Conservation (phyloP, 2,113 vertebrate species). For the Rostratula benghalensis region DNA sequence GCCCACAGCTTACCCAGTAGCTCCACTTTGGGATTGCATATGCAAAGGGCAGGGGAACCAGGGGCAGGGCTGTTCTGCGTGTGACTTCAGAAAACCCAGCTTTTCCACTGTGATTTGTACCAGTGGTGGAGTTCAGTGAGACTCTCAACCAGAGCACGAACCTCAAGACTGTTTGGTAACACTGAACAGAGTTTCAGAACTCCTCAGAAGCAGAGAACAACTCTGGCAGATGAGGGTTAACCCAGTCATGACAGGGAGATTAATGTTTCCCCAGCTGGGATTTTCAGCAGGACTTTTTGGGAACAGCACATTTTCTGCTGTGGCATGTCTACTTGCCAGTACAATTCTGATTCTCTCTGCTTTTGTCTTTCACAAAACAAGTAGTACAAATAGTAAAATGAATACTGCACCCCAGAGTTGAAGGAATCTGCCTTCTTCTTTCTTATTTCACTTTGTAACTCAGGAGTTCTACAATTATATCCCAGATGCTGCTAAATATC, state of each 20-base stretch:
- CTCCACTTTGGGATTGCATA: neutral
- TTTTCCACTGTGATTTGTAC: neutral
- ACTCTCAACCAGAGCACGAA: rapidly evolving
- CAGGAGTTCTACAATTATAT: neutral
- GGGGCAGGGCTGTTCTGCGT: neutral
- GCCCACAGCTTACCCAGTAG: neutral
- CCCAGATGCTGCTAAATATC: neutral
- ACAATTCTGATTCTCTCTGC: neutral
- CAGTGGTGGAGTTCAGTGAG: neutral
- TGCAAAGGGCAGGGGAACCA: neutral
- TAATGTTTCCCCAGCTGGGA: neutral
- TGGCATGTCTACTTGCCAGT: neutral
- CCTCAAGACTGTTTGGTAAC: neutral
- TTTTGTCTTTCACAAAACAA: neutral
- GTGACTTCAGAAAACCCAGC: neutral
- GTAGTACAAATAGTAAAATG: neutral
- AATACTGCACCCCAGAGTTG: rapidly evolving
- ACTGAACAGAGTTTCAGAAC: neutral
- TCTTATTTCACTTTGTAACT: neutral
- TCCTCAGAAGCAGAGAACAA: neutral
- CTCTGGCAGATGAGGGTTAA: neutral
- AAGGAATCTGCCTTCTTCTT: neutral
- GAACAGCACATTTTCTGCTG: neutral
- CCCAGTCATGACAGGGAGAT: neutral
- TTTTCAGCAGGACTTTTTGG: neutral